Percentiles rank a stretch among this genome's conserved stretches.
Evolutionary conservation across 2,797 vertebrate species (phyloP).

Genomic region (Monodelphis domestica): DNA sequence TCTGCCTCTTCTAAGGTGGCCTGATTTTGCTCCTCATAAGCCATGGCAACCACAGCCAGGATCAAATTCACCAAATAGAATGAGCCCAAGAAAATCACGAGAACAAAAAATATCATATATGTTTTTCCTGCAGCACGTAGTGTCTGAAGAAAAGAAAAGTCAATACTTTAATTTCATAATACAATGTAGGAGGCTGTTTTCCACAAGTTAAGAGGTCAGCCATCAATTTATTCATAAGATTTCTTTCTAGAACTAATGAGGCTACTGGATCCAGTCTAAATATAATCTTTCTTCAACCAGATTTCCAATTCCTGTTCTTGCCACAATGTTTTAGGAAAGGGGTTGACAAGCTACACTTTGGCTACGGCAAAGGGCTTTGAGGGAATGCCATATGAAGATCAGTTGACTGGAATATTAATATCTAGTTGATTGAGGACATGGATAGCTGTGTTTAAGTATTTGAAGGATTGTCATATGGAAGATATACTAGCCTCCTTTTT

Average conservation of each 20-base stretch:
- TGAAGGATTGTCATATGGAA: neutral
- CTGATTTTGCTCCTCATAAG: constrained; percentile 97
- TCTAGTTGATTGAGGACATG: neutral
- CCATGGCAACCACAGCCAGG: constrained; percentile 97
- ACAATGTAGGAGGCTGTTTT: constrained; percentile 36
- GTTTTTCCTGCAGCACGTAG: constrained; percentile 93
- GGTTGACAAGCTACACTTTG: neutral
- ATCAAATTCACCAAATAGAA: constrained; percentile 97
- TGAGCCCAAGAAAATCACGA: constrained; percentile 97
- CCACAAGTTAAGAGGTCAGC: neutral
- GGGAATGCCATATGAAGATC: neutral
- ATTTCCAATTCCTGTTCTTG: neutral
- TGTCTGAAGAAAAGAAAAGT: constrained; percentile 86
- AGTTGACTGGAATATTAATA: neutral
- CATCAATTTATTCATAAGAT: neutral
- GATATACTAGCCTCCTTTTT: neutral
- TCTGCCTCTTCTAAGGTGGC: constrained; percentile 91
- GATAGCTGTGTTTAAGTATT: neutral
- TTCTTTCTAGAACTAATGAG: neutral
- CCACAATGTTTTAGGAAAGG: neutral
- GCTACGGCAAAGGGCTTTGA: neutral
- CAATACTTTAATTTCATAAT: constrained; percentile 25
- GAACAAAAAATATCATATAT: constrained; percentile 97
- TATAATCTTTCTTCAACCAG: neutral
- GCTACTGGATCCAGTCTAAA: neutral